Evolutionary conservation across 2,113 vertebrate species (phyloP).

Genomic region (Ardeotis arabs): DNA sequence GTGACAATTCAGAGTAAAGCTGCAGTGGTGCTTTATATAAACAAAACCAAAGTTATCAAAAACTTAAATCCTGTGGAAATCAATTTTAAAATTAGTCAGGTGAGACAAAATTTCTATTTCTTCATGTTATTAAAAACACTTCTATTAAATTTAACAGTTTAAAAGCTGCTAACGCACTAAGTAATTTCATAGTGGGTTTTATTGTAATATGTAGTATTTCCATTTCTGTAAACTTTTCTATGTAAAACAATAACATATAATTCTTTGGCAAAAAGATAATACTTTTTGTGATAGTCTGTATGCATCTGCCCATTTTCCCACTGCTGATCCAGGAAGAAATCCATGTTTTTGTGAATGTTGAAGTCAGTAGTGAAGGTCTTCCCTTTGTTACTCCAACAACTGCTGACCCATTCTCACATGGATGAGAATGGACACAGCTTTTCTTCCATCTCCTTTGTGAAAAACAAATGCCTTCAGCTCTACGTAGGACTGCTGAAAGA

Average conservation of each 20-base stretch:
- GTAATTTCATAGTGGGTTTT: not conserved
- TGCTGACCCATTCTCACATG: accelerated
- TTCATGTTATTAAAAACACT: not conserved
- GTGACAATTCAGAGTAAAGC: not conserved
- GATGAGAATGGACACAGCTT: not conserved
- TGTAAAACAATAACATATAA: not conserved
- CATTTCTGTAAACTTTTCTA: not conserved
- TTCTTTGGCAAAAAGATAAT: not conserved
- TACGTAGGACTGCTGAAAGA: not conserved
- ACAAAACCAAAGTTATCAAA: not conserved
- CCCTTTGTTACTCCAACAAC: not conserved
- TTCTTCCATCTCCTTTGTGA: not conserved
- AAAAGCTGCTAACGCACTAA: not conserved
- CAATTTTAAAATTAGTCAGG: not conserved
- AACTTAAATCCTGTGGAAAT: not conserved
- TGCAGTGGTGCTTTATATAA: not conserved
- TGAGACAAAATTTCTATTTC: not conserved
- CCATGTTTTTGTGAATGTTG: not conserved
- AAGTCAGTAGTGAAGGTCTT: not conserved
- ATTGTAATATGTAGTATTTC: not conserved
- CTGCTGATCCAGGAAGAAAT: not conserved
- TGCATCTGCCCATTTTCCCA: not conserved
- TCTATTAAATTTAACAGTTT: not conserved
- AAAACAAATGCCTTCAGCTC: not conserved
- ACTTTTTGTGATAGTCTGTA: not conserved